Base-by-base conservation (phyloP, 2,888 invertebrate genomes). In the Parthenolecanium corni region DNA sequence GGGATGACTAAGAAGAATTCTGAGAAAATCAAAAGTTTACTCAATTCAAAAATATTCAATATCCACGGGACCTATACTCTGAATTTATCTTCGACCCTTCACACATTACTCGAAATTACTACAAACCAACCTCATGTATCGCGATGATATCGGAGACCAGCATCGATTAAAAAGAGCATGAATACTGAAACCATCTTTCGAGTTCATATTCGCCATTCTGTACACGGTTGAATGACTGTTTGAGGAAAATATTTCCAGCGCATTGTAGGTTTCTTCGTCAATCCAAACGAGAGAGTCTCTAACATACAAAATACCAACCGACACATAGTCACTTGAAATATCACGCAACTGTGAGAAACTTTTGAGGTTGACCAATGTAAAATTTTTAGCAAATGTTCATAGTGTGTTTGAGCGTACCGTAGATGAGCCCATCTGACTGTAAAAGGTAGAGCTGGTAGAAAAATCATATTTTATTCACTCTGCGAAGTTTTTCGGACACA, bases 191-290 rank as follows among this genome's bases (percentile, higher is more conserved):
- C 86, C 86, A 72, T 88, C 87, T 69, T 80, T 81, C 62, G 72
- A 76, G 6, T 77, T 77, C 1, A 76, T 76, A 25, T 76, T 76
- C 5, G 84, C 83, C 65, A 80, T 78, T 72, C 85, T 87, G 72
- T 84, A 86, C 36, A 80, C 79, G 65, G 87, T 85, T 9, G 89
- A 88, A 70, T 89, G 88, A 1, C 80, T 76, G 57, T 81, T 78
- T 2, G 79, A 76, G 66, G 82, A 80, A 73, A 91, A 87, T 67
- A 93, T 83, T 72, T 89, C 85, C 44, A 93, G 75, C 0, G 85
- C 84, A 64, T 80, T 80, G 72, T 83, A 86, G 0, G 84, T 82
- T 67, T 83, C 82, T 40, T 81, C 79, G 73, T 87, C 86, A 65
- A 89, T 77, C 67, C 81, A 79, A 18, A 89, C 81, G 69, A 84